Conservation (phyloP, 2,888 invertebrate genomes). For the Diplazon laetatorius region DNA sequence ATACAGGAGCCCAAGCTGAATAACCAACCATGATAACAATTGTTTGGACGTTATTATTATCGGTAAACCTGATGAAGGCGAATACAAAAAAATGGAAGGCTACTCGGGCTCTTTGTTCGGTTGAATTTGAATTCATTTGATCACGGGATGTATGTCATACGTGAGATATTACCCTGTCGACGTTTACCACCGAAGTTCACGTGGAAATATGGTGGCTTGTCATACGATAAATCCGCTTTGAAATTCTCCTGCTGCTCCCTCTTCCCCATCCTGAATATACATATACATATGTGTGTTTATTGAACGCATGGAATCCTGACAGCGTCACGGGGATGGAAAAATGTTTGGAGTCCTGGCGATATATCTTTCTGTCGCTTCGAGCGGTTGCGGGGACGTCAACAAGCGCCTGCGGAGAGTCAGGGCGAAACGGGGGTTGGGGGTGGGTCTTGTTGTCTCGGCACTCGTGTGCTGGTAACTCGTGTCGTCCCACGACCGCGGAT, state of each 20-base stretch:
- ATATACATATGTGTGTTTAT: background rate
- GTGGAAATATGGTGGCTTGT: background rate
- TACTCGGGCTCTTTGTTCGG: too few relatives aligned
- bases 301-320: background rate
- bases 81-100: too few relatives aligned
- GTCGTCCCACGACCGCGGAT: conserved; percentile 32
- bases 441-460: too few relatives aligned
- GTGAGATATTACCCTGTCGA: background rate
- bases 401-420: background rate
- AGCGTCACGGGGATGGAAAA: background rate
- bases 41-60: too few relatives aligned
- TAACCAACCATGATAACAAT: too few relatives aligned
- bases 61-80: too few relatives aligned
- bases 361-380: conserved; percentile 32
- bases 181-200: conserved; percentile 6
- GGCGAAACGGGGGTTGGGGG: too few relatives aligned
- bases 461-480: too few relatives aligned
- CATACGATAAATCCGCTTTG: conserved; percentile 1
- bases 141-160: background rate
- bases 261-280: too few relatives aligned
- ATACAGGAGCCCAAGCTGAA: too few relatives aligned
- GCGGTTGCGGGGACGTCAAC: conserved; percentile 34
- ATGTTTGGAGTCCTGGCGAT: conserved; percentile 27
- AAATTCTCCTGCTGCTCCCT: conserved; percentile 2
- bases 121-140: background rate